Evolutionary conservation across 2,113 vertebrate genomes (phyloP).

Genomic region (Forbesichthys agassizii): DNA sequence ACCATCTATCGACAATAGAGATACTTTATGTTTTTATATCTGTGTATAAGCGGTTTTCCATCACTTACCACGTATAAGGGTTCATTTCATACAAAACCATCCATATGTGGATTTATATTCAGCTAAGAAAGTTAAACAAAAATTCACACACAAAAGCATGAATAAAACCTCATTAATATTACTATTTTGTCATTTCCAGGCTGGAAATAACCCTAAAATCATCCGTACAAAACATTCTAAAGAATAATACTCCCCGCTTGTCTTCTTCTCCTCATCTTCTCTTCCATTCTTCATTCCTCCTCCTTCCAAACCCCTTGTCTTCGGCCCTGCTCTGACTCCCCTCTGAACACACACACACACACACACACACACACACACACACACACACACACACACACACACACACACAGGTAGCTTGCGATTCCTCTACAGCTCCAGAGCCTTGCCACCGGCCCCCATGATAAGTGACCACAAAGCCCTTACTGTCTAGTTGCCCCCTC

Average conservation of each 20-base stretch:
- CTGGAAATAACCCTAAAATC: too few relatives aligned
- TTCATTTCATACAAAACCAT: too few relatives aligned
- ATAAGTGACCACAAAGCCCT: slow-evolving; percentile 92
- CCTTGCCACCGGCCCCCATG: slow-evolving; percentile 65
- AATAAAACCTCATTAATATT: too few relatives aligned
- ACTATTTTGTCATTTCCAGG: too few relatives aligned
- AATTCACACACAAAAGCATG: too few relatives aligned
- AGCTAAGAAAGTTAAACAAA: too few relatives aligned
- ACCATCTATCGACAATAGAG: too few relatives aligned
- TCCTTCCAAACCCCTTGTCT: background rate
- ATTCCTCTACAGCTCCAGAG: slow-evolving; percentile 77
- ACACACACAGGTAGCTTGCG: slow-evolving; percentile 61
- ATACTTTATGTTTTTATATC: too few relatives aligned
- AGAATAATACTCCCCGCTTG: background rate
- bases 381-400: slow-evolving; percentile 32
- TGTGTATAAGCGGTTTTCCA: too few relatives aligned
- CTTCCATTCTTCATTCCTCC: background rate
- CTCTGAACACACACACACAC: slow-evolving; percentile 34
- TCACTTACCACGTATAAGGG: too few relatives aligned
- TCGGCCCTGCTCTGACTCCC: slow-evolving; percentile 22
- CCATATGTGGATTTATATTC: too few relatives aligned
- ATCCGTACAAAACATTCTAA: too few relatives aligned
- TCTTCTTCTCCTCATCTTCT: slow-evolving; percentile 8
- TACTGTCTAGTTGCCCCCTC: slow-evolving; percentile 78
- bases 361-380: slow-evolving; percentile 19